A percentile compares a stretch with the other conserved stretches of the same genome.
These are phyloP conservation scores for Plagodis dolabraria DNA, from an alignment of 2,888 invertebrate species.

Conservation along the genomic window DNA sequence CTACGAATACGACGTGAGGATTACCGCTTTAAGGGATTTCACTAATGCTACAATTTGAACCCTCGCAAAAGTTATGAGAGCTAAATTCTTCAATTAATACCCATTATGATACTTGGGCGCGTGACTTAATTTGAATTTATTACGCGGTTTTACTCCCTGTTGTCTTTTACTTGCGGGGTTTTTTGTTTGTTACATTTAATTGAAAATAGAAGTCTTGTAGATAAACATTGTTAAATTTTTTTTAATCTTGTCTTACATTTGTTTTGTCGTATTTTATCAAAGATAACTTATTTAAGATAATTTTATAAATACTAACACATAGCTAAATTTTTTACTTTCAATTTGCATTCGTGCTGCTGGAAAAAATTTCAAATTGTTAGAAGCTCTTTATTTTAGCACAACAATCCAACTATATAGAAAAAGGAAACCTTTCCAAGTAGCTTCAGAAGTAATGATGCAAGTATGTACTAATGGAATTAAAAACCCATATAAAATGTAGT, in stretches of 20 bases:
- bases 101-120: conserved; percentile 33
- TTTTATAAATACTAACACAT: background rate
- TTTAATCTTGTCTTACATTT: no score
- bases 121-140: conserved; percentile 36
- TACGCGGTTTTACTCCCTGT: conserved; percentile 18
- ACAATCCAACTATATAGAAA: no score
- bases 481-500: no score
- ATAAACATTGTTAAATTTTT: no score
- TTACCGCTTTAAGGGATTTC: conserved; percentile 65
- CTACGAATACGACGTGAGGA: conserved; percentile 72
- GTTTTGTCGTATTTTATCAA: no score
- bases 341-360: background rate
- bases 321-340: background rate
- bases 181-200: conserved; percentile 3
- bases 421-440: no score
- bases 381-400: no score
- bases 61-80: conserved; percentile 42
- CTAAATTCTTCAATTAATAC: conserved; percentile 43
- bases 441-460: no score
- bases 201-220: no score
- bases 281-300: no score
- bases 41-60: conserved; percentile 59
- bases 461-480: no score
- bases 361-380: background rate
- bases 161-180: conserved; percentile 19